Conservation (phyloP, 2,797 vertebrate genomes). For the Paedocypris micromegethes region DNA sequence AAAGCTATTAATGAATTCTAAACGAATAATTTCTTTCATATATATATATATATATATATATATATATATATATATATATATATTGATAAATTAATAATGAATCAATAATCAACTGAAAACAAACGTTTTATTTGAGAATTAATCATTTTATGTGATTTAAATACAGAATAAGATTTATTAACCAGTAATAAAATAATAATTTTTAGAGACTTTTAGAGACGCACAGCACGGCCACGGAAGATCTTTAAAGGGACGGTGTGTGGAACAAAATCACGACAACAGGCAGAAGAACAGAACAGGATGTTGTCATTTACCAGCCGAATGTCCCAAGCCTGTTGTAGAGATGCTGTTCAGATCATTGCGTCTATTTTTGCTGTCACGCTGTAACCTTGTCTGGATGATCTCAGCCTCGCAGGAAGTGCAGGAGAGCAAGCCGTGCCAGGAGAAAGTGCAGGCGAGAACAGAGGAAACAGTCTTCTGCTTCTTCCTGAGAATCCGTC, state of each 20-base stretch:
- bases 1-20: too few species aligned
- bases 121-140: too few species aligned
- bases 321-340: constrained; percentile 11
- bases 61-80: too few species aligned
- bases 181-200: too few species aligned
- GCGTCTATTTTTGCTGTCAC: constrained; percentile 29
- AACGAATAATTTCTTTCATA: too few species aligned
- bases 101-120: too few species aligned
- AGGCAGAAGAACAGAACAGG: constrained; percentile 12
- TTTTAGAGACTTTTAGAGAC: background rate
- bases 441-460: constrained; percentile 26
- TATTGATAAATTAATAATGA: too few species aligned
- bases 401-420: constrained; percentile 26
- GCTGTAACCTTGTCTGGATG: constrained; percentile 30
- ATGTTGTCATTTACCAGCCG: constrained; percentile 28
- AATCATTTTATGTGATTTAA: too few species aligned
- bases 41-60: too few species aligned
- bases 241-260: constrained; percentile 9
- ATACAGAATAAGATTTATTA: too few species aligned
- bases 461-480: constrained; percentile 39
- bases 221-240: constrained; percentile 4
- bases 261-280: constrained; percentile 20
- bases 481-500: constrained; percentile 44
- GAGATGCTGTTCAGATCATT: constrained; percentile 23
- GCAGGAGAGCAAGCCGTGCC: constrained; percentile 29